Evolutionary conservation across 1,140 invertebrate species (phyloP).

Genomic region (Alviniconcha marisindica): DNA sequence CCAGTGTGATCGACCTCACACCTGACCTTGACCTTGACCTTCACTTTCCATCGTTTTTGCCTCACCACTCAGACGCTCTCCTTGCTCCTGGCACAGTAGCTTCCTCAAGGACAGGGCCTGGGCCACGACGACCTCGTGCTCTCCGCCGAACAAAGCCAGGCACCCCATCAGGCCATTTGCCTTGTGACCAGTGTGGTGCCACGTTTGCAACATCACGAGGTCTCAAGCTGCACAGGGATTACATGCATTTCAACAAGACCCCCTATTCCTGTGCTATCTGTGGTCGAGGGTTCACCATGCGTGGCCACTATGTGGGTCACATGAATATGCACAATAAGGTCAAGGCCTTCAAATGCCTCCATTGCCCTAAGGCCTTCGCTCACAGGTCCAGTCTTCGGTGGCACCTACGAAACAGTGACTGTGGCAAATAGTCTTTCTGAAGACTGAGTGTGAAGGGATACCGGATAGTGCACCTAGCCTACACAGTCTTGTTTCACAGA

Average conservation of each 20-base stretch:
- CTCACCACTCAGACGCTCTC: background rate
- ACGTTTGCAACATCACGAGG: slow-evolving; percentile 10
- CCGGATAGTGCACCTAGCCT: too few species aligned
- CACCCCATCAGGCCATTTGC: slow-evolving; percentile 1
- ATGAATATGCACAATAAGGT: slow-evolving; percentile 36
- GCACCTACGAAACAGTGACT: background rate
- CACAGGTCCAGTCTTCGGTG: slow-evolving; percentile 1
- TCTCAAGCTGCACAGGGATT: slow-evolving; percentile 10
- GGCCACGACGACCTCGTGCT: background rate
- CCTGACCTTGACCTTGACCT: slow-evolving; percentile 21
- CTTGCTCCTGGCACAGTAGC: background rate
- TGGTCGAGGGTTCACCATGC: slow-evolving; percentile 27
- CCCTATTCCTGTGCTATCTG: slow-evolving; percentile 26
- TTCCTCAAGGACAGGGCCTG: background rate
- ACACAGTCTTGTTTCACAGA: too few species aligned
- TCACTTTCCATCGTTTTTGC: background rate
- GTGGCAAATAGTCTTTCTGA: background rate
- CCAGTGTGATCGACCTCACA: background rate
- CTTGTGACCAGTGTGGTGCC: slow-evolving; percentile 9
- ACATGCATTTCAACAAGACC: slow-evolving; percentile 1
- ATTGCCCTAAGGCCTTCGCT: slow-evolving; percentile 3
- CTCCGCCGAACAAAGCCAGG: background rate
- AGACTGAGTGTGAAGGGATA: too few species aligned
- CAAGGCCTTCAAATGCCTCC: slow-evolving; percentile 23
- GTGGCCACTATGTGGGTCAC: slow-evolving; percentile 31